A percentile compares a stretch with the other conserved stretches of the same genome.
Conservation (phyloP, 2,888 invertebrate genomes). For the Autographa pulchrina region DNA sequence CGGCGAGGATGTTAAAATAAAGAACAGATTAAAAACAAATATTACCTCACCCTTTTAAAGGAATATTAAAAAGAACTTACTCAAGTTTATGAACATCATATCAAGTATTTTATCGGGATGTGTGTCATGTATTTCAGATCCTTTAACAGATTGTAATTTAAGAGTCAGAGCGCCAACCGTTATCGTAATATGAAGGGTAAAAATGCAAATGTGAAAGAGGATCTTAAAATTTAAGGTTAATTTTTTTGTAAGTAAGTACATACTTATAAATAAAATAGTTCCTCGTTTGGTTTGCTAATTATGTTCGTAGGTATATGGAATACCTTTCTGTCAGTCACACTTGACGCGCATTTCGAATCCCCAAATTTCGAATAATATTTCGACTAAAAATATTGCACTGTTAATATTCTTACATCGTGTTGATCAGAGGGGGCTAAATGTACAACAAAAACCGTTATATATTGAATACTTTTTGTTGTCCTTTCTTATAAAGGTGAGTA, state of each 20-base stretch:
- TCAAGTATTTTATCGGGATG: conserved; percentile 8
- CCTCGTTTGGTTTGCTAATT: not conserved
- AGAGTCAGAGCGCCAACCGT: conserved; percentile 1
- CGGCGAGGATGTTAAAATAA: conserved; percentile 8
- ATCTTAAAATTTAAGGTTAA: not conserved
- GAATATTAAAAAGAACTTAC: not conserved
- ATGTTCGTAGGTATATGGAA: too few relatives aligned
- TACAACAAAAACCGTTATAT: not conserved
- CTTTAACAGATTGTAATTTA: conserved; percentile 8
- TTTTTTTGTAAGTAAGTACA: too few relatives aligned
- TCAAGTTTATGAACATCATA: not conserved
- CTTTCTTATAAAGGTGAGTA: conserved; percentile 11
- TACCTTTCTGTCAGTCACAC: too few relatives aligned
- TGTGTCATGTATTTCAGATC: conserved; percentile 9
- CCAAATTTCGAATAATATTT: not conserved
- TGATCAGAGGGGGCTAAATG: not conserved
- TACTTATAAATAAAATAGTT: not conserved
- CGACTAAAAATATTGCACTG: not conserved
- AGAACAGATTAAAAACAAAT: conserved; percentile 8
- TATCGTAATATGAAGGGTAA: not conserved
- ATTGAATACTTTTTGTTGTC: not conserved
- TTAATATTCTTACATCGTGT: not conserved
- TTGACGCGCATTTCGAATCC: not conserved
- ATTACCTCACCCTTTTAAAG: conserved; percentile 7
- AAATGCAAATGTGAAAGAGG: not conserved